Conservation (phyloP, 2,888 invertebrate species). For the Caenorhabditis imperialis region DNA sequence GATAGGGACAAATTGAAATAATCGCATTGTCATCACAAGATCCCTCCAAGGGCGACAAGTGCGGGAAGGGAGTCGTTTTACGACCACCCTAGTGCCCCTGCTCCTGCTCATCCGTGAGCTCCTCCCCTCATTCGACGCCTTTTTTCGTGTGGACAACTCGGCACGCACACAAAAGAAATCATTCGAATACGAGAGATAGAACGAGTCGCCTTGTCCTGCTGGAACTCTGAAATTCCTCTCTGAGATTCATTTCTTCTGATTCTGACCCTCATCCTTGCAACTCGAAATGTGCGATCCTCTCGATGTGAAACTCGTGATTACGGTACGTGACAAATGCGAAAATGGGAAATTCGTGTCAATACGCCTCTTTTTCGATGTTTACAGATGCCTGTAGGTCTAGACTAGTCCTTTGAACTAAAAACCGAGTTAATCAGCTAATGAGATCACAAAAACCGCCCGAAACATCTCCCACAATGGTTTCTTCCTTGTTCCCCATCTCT, state of each 20-base stretch:
- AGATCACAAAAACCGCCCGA: background rate
- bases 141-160: constrained; percentile 31
- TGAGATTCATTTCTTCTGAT: background rate
- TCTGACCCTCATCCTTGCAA: constrained; percentile 6
- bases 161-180: constrained; percentile 37
- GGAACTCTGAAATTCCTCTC: no score
- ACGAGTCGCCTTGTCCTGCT: no score
- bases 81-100: constrained; percentile 27
- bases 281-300: constrained; percentile 35
- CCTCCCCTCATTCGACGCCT: constrained; percentile 47
- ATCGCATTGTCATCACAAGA: no score
- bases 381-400: no score
- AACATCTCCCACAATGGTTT: background rate
- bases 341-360: background rate
- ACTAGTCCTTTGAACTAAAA: no score
- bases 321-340: constrained; percentile 20
- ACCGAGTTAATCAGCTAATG: no score
- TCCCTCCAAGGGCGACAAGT: constrained; percentile 3
- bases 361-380: background rate
- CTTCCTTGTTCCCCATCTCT: constrained; percentile 2
- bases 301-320: constrained; percentile 40
- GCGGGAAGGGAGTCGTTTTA: constrained; percentile 28
- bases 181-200: no score
- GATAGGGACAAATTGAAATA: no score
- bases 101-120: constrained; percentile 37